Percentiles rank a stretch among this genome's conserved stretches.
Conservation (phyloP, 2,888 invertebrate genomes). For the Sinotaia quadrata region DNA sequence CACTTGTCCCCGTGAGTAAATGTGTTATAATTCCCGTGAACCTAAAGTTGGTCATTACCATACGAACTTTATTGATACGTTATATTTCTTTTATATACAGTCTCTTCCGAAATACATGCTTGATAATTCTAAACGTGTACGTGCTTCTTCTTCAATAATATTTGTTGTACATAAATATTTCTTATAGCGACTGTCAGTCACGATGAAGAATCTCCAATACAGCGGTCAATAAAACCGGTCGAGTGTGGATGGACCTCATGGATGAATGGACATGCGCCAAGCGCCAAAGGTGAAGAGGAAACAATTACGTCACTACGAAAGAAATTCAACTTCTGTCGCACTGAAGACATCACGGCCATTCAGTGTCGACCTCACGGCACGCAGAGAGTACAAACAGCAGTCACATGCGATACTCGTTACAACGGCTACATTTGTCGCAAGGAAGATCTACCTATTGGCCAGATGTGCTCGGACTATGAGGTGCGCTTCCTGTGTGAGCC, state of each 20-base stretch:
- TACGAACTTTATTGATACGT: too few relatives aligned
- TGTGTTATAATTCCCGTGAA: too few relatives aligned
- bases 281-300: slow-evolving; percentile 63
- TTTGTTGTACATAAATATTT: too few relatives aligned
- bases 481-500: slow-evolving; percentile 42
- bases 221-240: neutral
- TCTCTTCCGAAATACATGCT: too few relatives aligned
- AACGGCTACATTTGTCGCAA: slow-evolving; percentile 57
- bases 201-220: slow-evolving; percentile 2
- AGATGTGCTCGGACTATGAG: slow-evolving; percentile 43
- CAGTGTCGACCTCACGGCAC: slow-evolving; percentile 48
- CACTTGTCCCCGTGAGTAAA: slow-evolving; percentile 8
- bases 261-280: slow-evolving; percentile 77
- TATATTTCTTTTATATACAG: too few relatives aligned
- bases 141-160: too few relatives aligned
- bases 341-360: slow-evolving; percentile 56
- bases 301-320: slow-evolving; percentile 48
- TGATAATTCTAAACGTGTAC: too few relatives aligned
- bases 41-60: too few relatives aligned
- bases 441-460: slow-evolving; percentile 40
- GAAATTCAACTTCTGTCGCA: slow-evolving; percentile 49
- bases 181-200: neutral
- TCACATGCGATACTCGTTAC: slow-evolving; percentile 78
- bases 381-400: slow-evolving; percentile 77
- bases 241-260: slow-evolving; percentile 84